Base-by-base conservation (phyloP, 2,113 vertebrate genomes). In the Spheniscus mendiculus region DNA sequence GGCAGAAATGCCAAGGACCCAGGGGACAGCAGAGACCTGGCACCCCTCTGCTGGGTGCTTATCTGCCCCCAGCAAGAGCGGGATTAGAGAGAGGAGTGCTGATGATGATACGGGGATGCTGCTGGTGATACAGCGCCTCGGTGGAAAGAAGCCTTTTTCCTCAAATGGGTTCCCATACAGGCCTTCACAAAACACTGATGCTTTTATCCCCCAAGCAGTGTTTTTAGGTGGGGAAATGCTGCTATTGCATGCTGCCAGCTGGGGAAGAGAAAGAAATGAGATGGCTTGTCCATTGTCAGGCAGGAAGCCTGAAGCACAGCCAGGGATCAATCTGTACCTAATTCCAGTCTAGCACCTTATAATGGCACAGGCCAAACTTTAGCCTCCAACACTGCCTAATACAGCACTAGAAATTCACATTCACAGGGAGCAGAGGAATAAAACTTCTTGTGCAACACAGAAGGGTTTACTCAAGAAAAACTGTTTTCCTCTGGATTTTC, bases 341-440 rank as follows among this genome's bases (percentile, higher is more conserved):
- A 95, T 95, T 87, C 67, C 50, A 87, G 53, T 20, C 66, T 34
- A 76, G 50, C 4, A 3, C 72, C 21, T 93, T 52, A 56, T 36
- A 91, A 58, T 50, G 50, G 80, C n/a, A 89, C 76, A 93, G 77
- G 62, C 63, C 80, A 82, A 89, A 55, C 53, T 72, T 45, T 11
- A 66, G 67, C 21, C 53, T 86, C 58, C 12, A 44, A 36, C 4
- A 23, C 62, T 90, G 47, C 56, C 52, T 86, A 56, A 80, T 13
- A 26, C 10, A 86, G 77, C 34, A 40, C 53, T 86, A 78, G 61
- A 73, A 56, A 63, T 34, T 79, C 40, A 72, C 26, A 34, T 15
- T 69, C 44, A 42, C 52, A 26, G 18, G 45, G 25, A 66, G 42
- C 1, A 0, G 36, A 53, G 22, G 67, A 78, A 53, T 55, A 65